Evolutionary conservation across 2,888 invertebrate genomes (phyloP), one percentile per base, ranked within the genome.

Genomic region (Cephonodes hylas): DNA sequence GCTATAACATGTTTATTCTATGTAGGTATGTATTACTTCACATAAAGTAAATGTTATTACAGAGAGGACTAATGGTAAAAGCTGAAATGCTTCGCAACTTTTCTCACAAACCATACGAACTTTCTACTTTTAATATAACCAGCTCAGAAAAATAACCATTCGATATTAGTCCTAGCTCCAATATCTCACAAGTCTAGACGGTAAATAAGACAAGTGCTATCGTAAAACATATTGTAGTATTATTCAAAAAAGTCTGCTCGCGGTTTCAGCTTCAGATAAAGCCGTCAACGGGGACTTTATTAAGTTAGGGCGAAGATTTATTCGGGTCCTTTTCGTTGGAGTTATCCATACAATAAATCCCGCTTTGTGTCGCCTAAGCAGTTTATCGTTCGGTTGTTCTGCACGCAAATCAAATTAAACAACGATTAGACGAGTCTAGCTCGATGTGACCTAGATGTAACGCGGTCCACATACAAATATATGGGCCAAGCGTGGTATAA

Each of bases 321-420:
- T 88, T 81, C 72, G 80, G 75, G 81, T 81, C 85, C 84, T 88
- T 90, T 89, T 87, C 84, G 80, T 73, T 71, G 77, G 77, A 84
- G 83, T 84, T 88, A 87, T 86, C 86, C 86, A 79, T 77, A 77
- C 77, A 81, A 88, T 90, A 91, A 89, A 90, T 89, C 83, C 84
- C 74, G 76, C 85, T 86, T 83, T 78, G 81, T 78, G 81, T 83
- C 79, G 77, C 74, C 82, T 87, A 88, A 88, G 85, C 87, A 79
- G 78, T 87, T 87, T 90, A 89, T 90, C 89, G 77, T 77, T 65
- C 73, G 72, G 72, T 83, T 81, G 77, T 83, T 84, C 76, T 76
- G 79, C 80, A 84, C 84, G 87, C 89, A 87, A 90, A 88, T 89
- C 88, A 88, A 88, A 88, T 89, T 85, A 86, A 80, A 83, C 80